Percentiles rank a stretch among this genome's conserved stretches.
Evolutionary conservation across 1,140 invertebrate species (phyloP).

Genomic region (Aphaenogaster ashmeadi): DNA sequence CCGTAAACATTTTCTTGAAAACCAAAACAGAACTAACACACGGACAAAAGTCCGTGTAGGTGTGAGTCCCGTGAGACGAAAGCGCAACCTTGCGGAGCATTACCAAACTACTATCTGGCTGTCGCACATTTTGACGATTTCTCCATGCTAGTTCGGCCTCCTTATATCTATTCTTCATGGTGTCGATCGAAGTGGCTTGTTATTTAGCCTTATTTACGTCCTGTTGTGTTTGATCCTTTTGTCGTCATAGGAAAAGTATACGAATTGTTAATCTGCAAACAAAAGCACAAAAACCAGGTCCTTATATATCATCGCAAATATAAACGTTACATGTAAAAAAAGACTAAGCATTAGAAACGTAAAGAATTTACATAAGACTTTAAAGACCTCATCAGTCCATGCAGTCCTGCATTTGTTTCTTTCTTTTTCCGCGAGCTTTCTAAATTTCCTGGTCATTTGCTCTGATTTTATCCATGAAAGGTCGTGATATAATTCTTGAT

Average conservation of each 20-base stretch:
- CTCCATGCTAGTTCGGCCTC: no score
- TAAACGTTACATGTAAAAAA: background rate
- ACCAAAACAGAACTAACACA: no score
- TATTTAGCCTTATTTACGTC: background rate
- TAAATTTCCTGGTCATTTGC: background rate
- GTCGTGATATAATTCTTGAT: constrained; percentile 78
- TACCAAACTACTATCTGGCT: no score
- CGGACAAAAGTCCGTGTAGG: no score
- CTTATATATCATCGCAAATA: background rate
- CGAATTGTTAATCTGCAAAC: constrained; percentile 2
- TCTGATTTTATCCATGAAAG: constrained; percentile 28
- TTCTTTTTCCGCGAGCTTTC: background rate
- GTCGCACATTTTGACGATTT: no score
- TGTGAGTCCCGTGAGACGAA: no score
- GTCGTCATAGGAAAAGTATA: background rate
- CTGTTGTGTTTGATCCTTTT: background rate
- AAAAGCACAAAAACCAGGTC: background rate
- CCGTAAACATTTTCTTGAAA: no score
- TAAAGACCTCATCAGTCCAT: background rate
- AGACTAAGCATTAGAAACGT: background rate
- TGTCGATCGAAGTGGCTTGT: background rate
- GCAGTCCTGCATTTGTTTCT: background rate
- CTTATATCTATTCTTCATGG: no score
- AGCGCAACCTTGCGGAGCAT: no score
- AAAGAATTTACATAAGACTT: background rate